Evolutionary conservation across 2,888 invertebrate species (phyloP).

Genomic region (Oscheius sp.): DNA sequence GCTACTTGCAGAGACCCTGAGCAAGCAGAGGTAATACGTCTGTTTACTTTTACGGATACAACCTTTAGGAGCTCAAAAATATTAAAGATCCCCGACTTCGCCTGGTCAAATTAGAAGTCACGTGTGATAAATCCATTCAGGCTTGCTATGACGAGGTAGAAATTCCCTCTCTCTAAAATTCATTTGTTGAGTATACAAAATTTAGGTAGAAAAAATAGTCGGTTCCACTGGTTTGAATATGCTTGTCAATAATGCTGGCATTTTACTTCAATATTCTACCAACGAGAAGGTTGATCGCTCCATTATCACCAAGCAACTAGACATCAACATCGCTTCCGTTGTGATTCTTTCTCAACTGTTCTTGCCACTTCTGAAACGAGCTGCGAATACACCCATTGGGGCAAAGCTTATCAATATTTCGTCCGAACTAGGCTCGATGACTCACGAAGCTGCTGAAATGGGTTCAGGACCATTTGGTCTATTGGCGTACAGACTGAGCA

Average conservation of each 20-base stretch:
- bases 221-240: slow-evolving; percentile 38
- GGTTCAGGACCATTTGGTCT: slow-evolving; percentile 17
- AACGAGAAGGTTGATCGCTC: background rate
- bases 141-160: slow-evolving; percentile 4
- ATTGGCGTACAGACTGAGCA: slow-evolving; percentile 29
- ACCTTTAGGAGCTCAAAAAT: background rate
- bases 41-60: background rate
- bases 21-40: background rate
- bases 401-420: slow-evolving; percentile 10
- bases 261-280: background rate
- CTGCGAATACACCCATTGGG: background rate
- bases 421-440: slow-evolving; percentile 8
- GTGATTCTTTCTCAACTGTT: slow-evolving; percentile 26
- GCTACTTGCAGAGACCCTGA: slow-evolving; percentile 29
- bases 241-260: slow-evolving; percentile 26
- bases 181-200: background rate
- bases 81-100: slow-evolving; percentile 15
- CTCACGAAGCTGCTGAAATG: background rate
- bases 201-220: slow-evolving; percentile 38
- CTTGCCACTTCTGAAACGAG: slow-evolving; percentile 17
- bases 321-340: slow-evolving; percentile 2
- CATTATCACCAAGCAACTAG: background rate
- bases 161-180: too few relatives aligned
- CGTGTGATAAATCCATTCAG: slow-evolving; percentile 15
- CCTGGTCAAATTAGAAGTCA: slow-evolving; percentile 21